A percentile compares a stretch with the other conserved stretches of the same genome.
Conservation (phyloP, 2,888 invertebrate genomes). For the Cheilosia impressa region DNA sequence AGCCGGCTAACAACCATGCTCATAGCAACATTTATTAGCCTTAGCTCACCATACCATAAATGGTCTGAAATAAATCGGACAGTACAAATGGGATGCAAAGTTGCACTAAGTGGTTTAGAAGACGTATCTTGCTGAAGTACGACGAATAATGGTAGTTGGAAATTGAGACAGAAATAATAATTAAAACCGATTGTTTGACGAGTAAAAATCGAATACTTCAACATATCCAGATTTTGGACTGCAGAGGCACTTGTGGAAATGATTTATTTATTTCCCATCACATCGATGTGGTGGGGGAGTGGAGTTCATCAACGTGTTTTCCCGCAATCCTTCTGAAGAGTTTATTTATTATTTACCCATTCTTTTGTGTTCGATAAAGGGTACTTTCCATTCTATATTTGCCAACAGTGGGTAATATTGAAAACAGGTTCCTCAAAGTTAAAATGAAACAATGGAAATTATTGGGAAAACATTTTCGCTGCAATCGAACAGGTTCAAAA, state of each 20-base stretch:
- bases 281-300: slow-evolving; percentile 3
- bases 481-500: not conserved
- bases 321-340: slow-evolving; percentile 15
- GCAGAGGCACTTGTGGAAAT: slow-evolving; percentile 30
- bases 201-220: slow-evolving; percentile 2
- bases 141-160: slow-evolving; percentile 19
- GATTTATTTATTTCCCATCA: slow-evolving; percentile 49
- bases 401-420: slow-evolving; percentile 30
- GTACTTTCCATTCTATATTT: slow-evolving; percentile 6
- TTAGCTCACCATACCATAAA: slow-evolving; percentile 24
- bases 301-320: slow-evolving; percentile 42
- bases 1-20: slow-evolving; percentile 13
- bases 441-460: not conserved
- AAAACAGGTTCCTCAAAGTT: slow-evolving; percentile 20
- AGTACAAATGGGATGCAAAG: slow-evolving; percentile 14
- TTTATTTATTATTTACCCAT: slow-evolving; percentile 30
- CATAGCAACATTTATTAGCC: slow-evolving; percentile 61
- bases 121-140: slow-evolving; percentile 15
- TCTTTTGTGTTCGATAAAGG: slow-evolving; percentile 1
- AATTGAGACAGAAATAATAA: slow-evolving; percentile 55
- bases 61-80: slow-evolving; percentile 49
- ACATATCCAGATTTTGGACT: slow-evolving; percentile 18
- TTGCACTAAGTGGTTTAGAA: slow-evolving; percentile 27
- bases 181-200: slow-evolving; percentile 42
- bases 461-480: not conserved